These are phyloP conservation scores for Sitta carolinensis DNA, from an alignment of 2,797 vertebrate genomes.

Conservation along the genomic window DNA sequence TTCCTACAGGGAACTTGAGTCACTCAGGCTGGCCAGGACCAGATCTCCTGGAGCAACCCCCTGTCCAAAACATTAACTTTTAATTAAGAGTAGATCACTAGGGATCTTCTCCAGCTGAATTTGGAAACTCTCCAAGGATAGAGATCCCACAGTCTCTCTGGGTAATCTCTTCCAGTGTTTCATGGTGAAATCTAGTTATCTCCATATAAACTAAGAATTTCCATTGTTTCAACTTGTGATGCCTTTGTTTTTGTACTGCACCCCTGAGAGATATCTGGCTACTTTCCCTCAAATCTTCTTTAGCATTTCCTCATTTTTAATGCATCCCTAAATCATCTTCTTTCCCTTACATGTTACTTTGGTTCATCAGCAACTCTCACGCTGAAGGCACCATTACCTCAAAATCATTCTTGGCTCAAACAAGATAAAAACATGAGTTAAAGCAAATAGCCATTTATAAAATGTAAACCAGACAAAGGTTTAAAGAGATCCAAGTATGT, in stretches of 20 bases:
- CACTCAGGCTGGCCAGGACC: background rate
- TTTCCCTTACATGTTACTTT: background rate
- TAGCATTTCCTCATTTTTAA: background rate
- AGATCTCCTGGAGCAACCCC: background rate
- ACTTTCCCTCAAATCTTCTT: background rate
- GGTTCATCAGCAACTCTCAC: background rate
- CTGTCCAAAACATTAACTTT: background rate
- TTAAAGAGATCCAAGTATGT: background rate
- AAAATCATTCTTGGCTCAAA: background rate
- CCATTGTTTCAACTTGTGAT: background rate
- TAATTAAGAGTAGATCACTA: background rate
- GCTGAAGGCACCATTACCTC: background rate
- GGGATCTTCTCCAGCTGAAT: background rate
- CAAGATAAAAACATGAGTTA: background rate
- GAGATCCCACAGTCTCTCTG: background rate
- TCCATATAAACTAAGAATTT: background rate
- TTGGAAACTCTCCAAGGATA: background rate
- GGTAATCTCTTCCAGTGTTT: background rate
- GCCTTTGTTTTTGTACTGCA: background rate
- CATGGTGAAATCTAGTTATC: background rate
- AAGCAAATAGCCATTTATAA: background rate
- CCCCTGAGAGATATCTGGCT: background rate
- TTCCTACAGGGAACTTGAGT: background rate
- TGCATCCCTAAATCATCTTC: background rate
- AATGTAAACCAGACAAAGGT: background rate